phyloP scores from a whole-genome alignment of 1,140 invertebrate genomes.

The Vanessa tameamea region DNA sequence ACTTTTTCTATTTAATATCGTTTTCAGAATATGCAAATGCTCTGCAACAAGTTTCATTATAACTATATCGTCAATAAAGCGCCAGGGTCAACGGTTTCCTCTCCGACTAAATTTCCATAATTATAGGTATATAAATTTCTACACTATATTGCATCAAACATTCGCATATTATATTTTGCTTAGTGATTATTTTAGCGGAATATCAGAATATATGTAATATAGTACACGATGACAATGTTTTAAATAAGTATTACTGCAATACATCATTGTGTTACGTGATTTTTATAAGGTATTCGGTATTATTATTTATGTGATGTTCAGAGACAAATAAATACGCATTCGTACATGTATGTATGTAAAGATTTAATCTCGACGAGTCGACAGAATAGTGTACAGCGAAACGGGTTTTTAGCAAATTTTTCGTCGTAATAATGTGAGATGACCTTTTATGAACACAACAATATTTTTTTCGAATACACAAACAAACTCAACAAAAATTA shows the following conservation, averaged over 20 bases:
- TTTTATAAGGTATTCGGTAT: neutral
- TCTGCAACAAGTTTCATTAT: too few relatives aligned
- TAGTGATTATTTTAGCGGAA: neutral
- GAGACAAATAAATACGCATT: neutral
- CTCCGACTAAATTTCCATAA: too few relatives aligned
- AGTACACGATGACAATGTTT: neutral
- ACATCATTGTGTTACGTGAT: neutral
- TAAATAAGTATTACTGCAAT: neutral
- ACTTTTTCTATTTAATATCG: too few relatives aligned
- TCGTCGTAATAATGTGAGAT: constrained; percentile 10
- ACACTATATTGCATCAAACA: too few relatives aligned
- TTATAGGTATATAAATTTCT: too few relatives aligned
- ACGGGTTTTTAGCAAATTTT: constrained; percentile 9
- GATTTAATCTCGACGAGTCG: constrained; percentile 2
- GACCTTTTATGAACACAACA: constrained; percentile 20
- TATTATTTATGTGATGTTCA: neutral
- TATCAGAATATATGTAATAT: neutral
- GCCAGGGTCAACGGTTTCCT: too few relatives aligned
- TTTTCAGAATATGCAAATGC: too few relatives aligned
- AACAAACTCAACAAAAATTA: too few relatives aligned
- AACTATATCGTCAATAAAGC: too few relatives aligned
- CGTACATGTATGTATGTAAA: neutral
- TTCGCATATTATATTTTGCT: too few relatives aligned
- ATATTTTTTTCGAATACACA: neutral
- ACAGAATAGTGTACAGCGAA: neutral